Base-by-base conservation (phyloP, 2,113 vertebrate genomes). In the Hylia prasina region DNA sequence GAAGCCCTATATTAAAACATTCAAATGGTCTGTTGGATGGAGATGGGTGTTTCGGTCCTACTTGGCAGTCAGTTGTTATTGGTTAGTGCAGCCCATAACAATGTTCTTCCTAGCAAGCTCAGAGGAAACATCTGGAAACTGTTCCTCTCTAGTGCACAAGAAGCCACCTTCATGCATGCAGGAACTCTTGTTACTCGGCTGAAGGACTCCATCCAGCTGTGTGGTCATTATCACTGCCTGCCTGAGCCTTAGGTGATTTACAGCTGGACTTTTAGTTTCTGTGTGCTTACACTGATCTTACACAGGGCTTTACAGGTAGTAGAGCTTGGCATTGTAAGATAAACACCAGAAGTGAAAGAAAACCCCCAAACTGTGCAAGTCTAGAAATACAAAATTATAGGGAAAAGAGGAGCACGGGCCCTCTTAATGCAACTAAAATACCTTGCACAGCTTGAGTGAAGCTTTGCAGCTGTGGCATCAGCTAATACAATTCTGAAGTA, bases 341-440 rank as follows among this genome's bases (percentile, higher is more conserved):
- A 66, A 83, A 91, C 53, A 15, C 2, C 0, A 0, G 54, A 77
- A 79, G 25, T 27, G 75, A 73, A 24, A 39, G 24, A 71, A 83
- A 66, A 2, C 1, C 3, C 13, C 9, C 0, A 16, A 33, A 68
- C 3, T 25, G 7, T 37, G 12, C 21, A 66, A 63, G 48, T 45
- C 51, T 45, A 51, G 40, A 64, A 82, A 82, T 65, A 15, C n/a
- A 72, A 64, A 79, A 30, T 70, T 63, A 51, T 0, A 53, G 25
- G 30, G 25, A 54, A 71, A 83, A 91, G 53, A 71, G 22, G 7
- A 80, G 7, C 12, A 20, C 16, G n/a, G 44, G 13, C 35, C 57
- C 30, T 53, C 40, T 71, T 64, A 71, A 47, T 40, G 35, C 16
- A 81, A 27, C 10, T 24, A 60, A 86, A 71, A 87, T 40, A 71